phyloP scores from a whole-genome alignment of 2,113 vertebrate species.

The Psammodynastes pulverulentus region DNA sequence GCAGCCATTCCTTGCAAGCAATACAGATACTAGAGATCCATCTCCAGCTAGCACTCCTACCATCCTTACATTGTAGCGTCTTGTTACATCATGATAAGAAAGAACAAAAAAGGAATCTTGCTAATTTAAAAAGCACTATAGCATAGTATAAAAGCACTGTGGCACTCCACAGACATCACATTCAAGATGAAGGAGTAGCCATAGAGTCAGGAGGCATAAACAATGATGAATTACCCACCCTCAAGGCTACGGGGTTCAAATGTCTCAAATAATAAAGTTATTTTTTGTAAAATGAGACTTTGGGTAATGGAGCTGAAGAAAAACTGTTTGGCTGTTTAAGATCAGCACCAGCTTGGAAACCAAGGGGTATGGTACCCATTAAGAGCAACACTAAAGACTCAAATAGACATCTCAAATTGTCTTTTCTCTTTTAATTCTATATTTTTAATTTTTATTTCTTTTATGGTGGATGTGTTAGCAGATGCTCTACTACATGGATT shows the following conservation, averaged over 20 bases:
- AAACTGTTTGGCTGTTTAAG: background rate
- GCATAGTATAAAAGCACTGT: background rate
- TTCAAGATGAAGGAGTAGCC: background rate
- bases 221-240: background rate
- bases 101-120: background rate
- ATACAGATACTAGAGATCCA: background rate
- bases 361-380: background rate
- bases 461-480: background rate
- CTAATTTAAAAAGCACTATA: background rate
- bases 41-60: background rate
- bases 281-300: background rate
- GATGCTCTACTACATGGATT: background rate
- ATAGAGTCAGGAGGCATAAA: background rate
- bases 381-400: background rate
- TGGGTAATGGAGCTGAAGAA: background rate
- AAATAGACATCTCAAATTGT: background rate
- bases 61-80: background rate
- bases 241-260: background rate
- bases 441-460: background rate
- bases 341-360: background rate
- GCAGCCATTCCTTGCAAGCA: background rate
- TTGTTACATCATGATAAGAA: background rate
- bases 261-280: background rate
- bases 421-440: background rate
- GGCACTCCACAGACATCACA: background rate